These are phyloP conservation scores for Rousettus leschenaultii DNA, from an alignment of 2,113 vertebrate genomes.

Conservation along the genomic window DNA sequence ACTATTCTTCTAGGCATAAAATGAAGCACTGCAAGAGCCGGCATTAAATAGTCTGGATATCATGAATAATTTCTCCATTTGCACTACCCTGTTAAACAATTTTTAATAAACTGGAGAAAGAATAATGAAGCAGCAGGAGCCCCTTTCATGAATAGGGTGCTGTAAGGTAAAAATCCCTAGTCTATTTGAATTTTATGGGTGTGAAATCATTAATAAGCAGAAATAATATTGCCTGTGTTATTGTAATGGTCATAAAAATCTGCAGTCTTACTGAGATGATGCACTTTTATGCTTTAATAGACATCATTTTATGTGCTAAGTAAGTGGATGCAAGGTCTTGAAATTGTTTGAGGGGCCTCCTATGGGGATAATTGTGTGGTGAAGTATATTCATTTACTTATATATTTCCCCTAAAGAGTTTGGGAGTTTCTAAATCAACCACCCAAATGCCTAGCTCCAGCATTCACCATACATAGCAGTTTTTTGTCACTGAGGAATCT, in stretches of 20 bases:
- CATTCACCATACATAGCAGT: neutral
- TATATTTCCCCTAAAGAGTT: constrained; percentile 25
- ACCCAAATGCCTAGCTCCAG: neutral
- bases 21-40: neutral
- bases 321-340: neutral
- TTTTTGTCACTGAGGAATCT: constrained; percentile 17
- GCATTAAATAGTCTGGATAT: constrained; percentile 1
- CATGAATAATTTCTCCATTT: constrained; percentile 35
- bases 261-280: constrained; percentile 1
- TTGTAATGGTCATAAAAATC: neutral
- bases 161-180: neutral
- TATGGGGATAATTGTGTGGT: neutral
- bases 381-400: constrained; percentile 32
- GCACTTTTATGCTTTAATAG: neutral
- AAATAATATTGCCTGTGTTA: neutral
- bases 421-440: constrained; percentile 33
- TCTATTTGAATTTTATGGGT: constrained; percentile 32
- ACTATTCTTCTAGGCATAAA: neutral
- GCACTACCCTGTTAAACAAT: constrained; percentile 13
- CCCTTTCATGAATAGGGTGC: neutral
- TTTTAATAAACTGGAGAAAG: constrained; percentile 30
- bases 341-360: constrained; percentile 17
- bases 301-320: constrained; percentile 5
- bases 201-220: constrained; percentile 42
- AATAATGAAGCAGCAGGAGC: constrained; percentile 20